These are phyloP conservation scores for Pygoscelis adeliae DNA, from an alignment of 2,113 vertebrate genomes.

Conservation along the genomic window DNA sequence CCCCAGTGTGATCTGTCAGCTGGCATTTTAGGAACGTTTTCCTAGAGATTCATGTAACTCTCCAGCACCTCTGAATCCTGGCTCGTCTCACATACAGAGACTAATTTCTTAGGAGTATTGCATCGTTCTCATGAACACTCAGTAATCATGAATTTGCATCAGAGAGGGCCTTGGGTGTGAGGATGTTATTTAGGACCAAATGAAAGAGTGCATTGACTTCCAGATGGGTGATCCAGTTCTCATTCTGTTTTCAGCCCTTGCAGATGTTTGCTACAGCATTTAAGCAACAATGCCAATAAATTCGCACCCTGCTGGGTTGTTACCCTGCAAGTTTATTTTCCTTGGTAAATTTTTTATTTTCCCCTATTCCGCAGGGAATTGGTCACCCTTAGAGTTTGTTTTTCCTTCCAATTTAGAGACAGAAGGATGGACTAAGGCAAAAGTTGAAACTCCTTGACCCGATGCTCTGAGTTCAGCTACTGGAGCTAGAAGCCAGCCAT, in stretches of 20 bases:
- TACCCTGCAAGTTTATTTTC: slow-evolving; percentile 26
- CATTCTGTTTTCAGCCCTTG: background rate
- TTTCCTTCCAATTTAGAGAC: background rate
- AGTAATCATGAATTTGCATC: background rate
- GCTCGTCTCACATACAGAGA: background rate
- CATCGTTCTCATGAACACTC: background rate
- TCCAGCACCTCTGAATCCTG: background rate
- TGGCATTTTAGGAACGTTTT: background rate
- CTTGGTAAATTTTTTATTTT: background rate
- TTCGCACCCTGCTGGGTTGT: background rate
- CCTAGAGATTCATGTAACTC: background rate
- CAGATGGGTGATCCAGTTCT: background rate
- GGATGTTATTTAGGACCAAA: background rate
- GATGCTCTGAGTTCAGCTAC: background rate
- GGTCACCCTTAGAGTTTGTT: slow-evolving; percentile 24
- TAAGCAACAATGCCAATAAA: background rate
- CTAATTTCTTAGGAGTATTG: background rate
- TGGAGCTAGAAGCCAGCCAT: background rate
- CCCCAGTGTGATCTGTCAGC: background rate
- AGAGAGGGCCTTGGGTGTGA: background rate
- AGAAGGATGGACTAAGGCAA: background rate
- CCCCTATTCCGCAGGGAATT: background rate
- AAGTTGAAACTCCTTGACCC: slow-evolving; percentile 39
- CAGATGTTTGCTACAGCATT: background rate
- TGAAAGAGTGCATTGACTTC: background rate